Percentiles rank a stretch among this genome's conserved stretches.
Conservation (phyloP, 2,888 invertebrate genomes). For the Julus scanicus region DNA sequence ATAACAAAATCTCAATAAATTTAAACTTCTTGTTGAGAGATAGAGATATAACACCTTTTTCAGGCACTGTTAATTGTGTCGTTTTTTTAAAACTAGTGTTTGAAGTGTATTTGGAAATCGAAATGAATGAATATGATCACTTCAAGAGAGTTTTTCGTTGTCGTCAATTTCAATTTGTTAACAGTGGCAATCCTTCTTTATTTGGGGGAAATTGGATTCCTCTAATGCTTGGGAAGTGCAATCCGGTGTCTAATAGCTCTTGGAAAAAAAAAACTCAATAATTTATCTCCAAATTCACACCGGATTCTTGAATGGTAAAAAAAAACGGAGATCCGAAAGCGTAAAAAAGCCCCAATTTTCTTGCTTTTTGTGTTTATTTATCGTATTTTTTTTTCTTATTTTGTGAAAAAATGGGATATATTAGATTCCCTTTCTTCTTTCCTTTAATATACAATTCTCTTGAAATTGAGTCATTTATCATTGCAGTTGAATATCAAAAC, state of each 20-base stretch:
- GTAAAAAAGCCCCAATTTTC: background rate
- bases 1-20: too few species aligned
- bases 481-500: background rate
- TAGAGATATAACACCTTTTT: too few species aligned
- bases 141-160: background rate
- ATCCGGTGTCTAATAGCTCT: conserved; percentile 22
- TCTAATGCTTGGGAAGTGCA: conserved; percentile 34
- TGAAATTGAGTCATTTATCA: conserved; percentile 30
- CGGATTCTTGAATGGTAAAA: background rate
- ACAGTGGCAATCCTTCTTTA: conserved; percentile 15
- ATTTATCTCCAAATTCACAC: conserved; percentile 1
- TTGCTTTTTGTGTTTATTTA: background rate
- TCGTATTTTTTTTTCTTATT: conserved; percentile 1
- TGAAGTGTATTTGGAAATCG: background rate
- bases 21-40: too few species aligned
- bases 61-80: too few species aligned
- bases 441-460: background rate
- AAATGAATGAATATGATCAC: background rate
- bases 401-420: background rate
- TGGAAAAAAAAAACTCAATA: background rate
- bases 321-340: background rate
- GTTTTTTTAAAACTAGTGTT: background rate
- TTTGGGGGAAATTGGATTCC: conserved; percentile 5
- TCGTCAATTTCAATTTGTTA: conserved; percentile 38
- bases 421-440: background rate